Evolutionary conservation across 2,888 invertebrate species (phyloP).

Genomic region (Microctonus brassicae): DNA sequence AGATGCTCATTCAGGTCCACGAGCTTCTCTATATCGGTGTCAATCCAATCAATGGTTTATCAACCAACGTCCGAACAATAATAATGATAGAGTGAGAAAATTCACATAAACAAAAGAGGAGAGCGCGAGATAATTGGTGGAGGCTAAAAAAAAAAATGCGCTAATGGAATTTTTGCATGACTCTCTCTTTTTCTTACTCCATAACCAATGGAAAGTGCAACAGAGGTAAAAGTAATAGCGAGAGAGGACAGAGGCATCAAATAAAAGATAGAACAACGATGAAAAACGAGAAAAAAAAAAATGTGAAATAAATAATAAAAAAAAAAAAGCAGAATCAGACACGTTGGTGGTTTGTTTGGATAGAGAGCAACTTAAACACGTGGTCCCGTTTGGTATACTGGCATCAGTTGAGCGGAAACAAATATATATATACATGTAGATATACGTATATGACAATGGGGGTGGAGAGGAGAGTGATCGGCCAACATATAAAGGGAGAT

Average conservation of each 20-base stretch:
- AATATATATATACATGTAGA: constrained; percentile 29
- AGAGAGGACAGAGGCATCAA: constrained; percentile 34
- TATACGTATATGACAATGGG: neutral
- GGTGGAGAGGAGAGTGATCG: constrained; percentile 22
- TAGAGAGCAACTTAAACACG: constrained; percentile 56
- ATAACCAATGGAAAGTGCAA: constrained; percentile 33
- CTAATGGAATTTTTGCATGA: neutral
- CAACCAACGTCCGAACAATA: constrained; percentile 62
- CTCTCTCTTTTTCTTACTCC: constrained; percentile 18
- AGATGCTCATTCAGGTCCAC: constrained; percentile 58
- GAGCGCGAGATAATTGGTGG: constrained; percentile 35
- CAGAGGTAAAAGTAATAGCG: constrained; percentile 49
- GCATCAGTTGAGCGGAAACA: constrained; percentile 47
- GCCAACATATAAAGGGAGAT: constrained; percentile 10
- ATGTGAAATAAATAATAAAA: constrained; percentile 25
- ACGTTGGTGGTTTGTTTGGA: constrained; percentile 53
- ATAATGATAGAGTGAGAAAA: constrained; percentile 36
- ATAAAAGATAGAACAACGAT: constrained; percentile 37
- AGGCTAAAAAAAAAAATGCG: neutral
- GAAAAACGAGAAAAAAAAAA: constrained; percentile 26
- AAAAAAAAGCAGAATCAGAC: constrained; percentile 26
- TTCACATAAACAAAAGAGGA: constrained; percentile 28
- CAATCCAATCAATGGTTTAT: constrained; percentile 68
- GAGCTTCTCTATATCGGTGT: constrained; percentile 62
- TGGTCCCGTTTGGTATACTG: constrained; percentile 56